Percentiles rank a stretch among this genome's conserved stretches.
Evolutionary conservation across 2,113 vertebrate genomes (phyloP).

Genomic region (Lampris megalopsis): DNA sequence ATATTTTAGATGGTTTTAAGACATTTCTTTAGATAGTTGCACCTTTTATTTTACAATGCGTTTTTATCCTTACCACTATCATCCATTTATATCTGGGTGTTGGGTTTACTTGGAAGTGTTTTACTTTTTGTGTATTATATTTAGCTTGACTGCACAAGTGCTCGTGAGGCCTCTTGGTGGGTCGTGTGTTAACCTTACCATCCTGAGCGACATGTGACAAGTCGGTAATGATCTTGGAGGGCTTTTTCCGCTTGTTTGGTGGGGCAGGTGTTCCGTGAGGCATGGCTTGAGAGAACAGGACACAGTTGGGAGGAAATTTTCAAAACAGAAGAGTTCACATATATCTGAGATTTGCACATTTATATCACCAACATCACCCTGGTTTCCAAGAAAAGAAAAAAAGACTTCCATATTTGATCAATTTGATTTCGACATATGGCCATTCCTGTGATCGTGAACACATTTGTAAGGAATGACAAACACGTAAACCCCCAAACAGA

Average conservation of each 20-base stretch:
- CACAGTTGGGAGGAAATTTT: background rate
- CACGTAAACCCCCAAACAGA: background rate
- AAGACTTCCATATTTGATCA: background rate
- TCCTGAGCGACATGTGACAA: constrained; percentile 86
- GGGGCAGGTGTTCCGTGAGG: constrained; percentile 93
- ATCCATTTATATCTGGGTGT: constrained; percentile 22
- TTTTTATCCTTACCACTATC: background rate
- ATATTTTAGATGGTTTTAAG: too few relatives aligned
- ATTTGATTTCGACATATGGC: background rate
- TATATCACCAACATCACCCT: background rate
- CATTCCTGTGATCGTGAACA: background rate
- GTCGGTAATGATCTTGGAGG: constrained; percentile 89
- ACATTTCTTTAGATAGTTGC: too few relatives aligned
- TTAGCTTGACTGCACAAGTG: background rate
- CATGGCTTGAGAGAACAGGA: constrained; percentile 83
- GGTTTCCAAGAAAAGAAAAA: background rate
- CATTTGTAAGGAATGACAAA: background rate
- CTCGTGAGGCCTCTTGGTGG: background rate
- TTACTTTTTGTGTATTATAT: constrained; percentile 20
- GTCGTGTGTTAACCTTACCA: constrained; percentile 81
- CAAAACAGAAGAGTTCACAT: too few relatives aligned
- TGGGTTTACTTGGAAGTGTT: constrained; percentile 13
- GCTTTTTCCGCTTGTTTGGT: constrained; percentile 93
- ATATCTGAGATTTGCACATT: too few relatives aligned
- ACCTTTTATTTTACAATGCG: too few relatives aligned